Percentiles rank a stretch among this genome's conserved stretches.
phyloP scores from a whole-genome alignment of 2,888 invertebrate genomes.

The Cyrtodaria siliqua region DNA sequence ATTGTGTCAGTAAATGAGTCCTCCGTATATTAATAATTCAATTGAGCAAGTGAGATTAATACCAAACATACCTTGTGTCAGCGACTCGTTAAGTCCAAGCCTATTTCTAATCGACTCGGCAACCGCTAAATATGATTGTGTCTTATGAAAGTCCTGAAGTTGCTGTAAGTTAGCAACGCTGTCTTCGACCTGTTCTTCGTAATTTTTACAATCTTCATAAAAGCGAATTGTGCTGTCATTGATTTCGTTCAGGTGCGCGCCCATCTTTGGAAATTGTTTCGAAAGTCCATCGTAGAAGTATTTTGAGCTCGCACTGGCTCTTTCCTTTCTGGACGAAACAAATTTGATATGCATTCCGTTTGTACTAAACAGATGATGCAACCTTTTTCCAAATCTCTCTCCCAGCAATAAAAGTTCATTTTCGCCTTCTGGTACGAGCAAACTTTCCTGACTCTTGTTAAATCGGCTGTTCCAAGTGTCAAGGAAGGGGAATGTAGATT shows the following conservation, averaged over 20 bases:
- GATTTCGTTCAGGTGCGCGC: conserved; percentile 10
- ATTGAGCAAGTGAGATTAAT: too few relatives aligned
- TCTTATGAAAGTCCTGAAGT: conserved; percentile 30
- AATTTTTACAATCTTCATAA: conserved; percentile 51
- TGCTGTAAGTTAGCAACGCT: conserved; percentile 29
- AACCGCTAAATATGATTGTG: conserved; percentile 26
- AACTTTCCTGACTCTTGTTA: conserved; percentile 13
- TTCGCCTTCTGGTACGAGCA: conserved; percentile 35
- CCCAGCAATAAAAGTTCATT: conserved; percentile 41
- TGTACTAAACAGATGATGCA: conserved; percentile 23
- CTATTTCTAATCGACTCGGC: conserved; percentile 12
- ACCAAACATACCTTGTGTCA: conserved; percentile 26
- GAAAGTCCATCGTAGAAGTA: conserved; percentile 45
- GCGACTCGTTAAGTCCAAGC: conserved; percentile 27
- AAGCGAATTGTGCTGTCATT: conserved; percentile 35
- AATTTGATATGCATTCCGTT: conserved; percentile 27
- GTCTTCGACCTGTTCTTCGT: conserved; percentile 38
- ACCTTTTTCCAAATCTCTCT: conserved; percentile 23
- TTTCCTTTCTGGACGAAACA: conserved; percentile 37
- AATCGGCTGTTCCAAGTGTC: conserved; percentile 41
- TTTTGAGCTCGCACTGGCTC: conserved; percentile 44
- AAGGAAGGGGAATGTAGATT: conserved; percentile 16
- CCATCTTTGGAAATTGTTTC: background rate
- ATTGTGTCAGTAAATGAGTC: too few relatives aligned
- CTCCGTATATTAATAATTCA: too few relatives aligned